Conservation (phyloP, 2,797 vertebrate genomes). For the Pangasius sanitwongsei region DNA sequence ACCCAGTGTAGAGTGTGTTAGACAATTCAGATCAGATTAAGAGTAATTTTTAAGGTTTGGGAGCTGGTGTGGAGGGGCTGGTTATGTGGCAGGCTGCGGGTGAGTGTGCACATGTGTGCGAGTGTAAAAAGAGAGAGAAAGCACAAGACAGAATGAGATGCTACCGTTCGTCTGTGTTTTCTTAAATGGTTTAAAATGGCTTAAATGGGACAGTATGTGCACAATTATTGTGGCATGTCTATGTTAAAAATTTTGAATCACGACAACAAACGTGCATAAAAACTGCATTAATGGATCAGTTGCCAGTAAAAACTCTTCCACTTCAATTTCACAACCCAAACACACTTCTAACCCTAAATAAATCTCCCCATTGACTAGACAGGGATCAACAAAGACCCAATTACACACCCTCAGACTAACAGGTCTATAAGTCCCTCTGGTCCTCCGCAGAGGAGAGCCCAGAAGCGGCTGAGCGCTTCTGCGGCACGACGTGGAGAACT, state of each 20-base stretch:
- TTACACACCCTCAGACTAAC: not conserved
- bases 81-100: not conserved
- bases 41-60: not conserved
- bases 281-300: not conserved
- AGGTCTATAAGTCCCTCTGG: not conserved
- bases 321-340: conserved; percentile 2
- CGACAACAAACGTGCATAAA: not conserved
- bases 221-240: not conserved
- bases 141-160: not conserved
- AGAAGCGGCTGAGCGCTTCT: not conserved
- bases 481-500: conserved; percentile 25
- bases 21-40: conserved; percentile 3
- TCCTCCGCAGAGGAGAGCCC: conserved; percentile 11
- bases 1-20: not conserved
- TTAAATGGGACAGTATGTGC: not conserved
- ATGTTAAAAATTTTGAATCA: not conserved
- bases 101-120: not conserved
- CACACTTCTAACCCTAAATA: conserved; percentile 21
- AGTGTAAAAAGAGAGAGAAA: not conserved
- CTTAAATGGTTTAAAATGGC: not conserved
- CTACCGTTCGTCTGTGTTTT: not conserved
- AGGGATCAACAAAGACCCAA: not conserved
- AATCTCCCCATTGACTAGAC: not conserved
- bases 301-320: conserved; percentile 1
- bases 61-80: not conserved